A percentile compares a stretch with the other conserved stretches of the same genome.
phyloP scores from a whole-genome alignment of 2,888 invertebrate species.

The Dryomyza anilis region DNA sequence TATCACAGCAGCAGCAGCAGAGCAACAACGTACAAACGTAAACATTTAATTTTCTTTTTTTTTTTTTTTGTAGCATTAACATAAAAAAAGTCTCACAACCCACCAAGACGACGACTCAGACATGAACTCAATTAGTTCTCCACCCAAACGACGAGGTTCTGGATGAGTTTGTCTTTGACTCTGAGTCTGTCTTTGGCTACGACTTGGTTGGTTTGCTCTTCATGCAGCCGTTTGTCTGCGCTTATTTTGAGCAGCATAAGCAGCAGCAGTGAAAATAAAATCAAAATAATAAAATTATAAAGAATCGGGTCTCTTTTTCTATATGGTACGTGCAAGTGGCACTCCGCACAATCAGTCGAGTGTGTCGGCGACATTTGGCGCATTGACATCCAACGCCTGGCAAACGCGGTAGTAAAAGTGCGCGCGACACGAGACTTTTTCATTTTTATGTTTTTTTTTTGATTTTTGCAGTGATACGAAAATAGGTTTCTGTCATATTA shows the following conservation, averaged over 20 bases:
- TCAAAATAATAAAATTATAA: constrained; percentile 14
- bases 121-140: constrained; percentile 18
- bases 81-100: constrained; percentile 6
- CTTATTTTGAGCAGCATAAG: neutral
- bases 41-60: too few relatives aligned
- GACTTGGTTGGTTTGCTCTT: neutral
- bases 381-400: too few relatives aligned
- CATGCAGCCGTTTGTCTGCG: too few relatives aligned
- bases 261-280: neutral
- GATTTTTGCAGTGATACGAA: neutral
- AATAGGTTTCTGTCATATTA: neutral
- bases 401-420: neutral
- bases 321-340: constrained; percentile 5
- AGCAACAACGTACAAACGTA: neutral
- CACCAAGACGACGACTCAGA: neutral
- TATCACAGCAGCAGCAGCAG: neutral
- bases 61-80: neutral
- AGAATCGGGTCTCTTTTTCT: neutral
- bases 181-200: neutral
- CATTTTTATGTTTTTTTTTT: too few relatives aligned
- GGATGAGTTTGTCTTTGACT: too few relatives aligned
- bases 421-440: neutral
- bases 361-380: too few relatives aligned
- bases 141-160: neutral
- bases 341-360: neutral